Base-by-base conservation (phyloP, 2,113 vertebrate genomes). In the Heptranchias perlo region DNA sequence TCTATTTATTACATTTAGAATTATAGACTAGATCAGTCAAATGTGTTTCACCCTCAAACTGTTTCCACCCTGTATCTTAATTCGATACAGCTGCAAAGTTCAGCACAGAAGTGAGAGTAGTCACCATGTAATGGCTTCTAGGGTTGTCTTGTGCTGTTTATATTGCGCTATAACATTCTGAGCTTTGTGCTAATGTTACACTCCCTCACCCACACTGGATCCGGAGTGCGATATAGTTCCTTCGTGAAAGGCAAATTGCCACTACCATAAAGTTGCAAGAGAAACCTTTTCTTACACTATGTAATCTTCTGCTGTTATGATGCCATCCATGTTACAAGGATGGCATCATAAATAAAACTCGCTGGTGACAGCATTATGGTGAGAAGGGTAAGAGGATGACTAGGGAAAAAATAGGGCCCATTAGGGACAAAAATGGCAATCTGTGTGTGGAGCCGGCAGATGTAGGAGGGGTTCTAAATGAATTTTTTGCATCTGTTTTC, bases 11-110 rank as follows among this genome's bases (percentile, higher is more conserved):
- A 93, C 35, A 2, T 62, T 62, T 93, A 14, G 44, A 93, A 93
- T 93, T 93, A 39, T 18, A 62, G 89, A 93, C 14, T 92, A 62
- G 31, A 61, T 62, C 89, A 62, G 18, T 93, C 21, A n/a, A 93
- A 93, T 64, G 35, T 93, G 58, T 93, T 82, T 93, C 58, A 91
- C 58, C 44, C 58, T 93, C 35, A 93, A 93, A 93, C 61, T 93
- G 89, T 62, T 93, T 62, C 35, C 89, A 93, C 18, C 21, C 89
- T 93, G 58, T n/a, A 39, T 62, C 14, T 62, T 93, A n/a, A 93
- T 93, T 93, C 14, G 2, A 10, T 64, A n/a, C 58, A 93, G 89
- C 89, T 93, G 86, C 89, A 93, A 39, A 62, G n/a, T 62, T 62
- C 58, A 39, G 58, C 58, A 3, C n/a, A 62, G n/a, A 39, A 62